phyloP scores from a whole-genome alignment of 2,888 invertebrate genomes.

The Lochmaea crataegi region DNA sequence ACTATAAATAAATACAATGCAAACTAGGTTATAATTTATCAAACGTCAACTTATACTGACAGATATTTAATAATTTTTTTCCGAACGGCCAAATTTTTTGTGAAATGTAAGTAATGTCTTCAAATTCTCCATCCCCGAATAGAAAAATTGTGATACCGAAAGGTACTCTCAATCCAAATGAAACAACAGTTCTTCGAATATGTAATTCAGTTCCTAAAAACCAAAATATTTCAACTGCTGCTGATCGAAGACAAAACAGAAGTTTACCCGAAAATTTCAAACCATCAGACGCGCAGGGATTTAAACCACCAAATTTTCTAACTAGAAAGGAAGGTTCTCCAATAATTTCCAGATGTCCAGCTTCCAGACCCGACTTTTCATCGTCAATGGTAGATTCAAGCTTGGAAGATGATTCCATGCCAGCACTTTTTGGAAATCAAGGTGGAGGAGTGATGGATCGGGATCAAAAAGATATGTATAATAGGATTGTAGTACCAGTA shows the following conservation, averaged over 20 bases:
- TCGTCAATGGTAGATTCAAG: conserved; percentile 3
- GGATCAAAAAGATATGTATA: conserved; percentile 1
- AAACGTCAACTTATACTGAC: neutral
- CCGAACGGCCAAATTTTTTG: neutral
- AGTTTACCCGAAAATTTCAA: neutral
- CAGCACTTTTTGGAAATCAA: neutral
- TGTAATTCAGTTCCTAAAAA: neutral
- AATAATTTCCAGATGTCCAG: neutral
- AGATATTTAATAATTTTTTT: neutral
- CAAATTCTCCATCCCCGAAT: neutral
- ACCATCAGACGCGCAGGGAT: neutral
- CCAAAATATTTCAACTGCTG: neutral
- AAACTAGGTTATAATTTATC: neutral
- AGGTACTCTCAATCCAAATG: neutral
- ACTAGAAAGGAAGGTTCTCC: conserved; percentile 7
- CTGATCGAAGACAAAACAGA: neutral
- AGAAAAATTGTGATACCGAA: neutral
- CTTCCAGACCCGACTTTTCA: neutral
- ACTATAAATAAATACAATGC: neutral
- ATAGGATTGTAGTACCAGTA: neutral
- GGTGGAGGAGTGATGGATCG: neutral
- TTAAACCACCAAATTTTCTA: neutral
- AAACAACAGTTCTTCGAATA: conserved; percentile 2
- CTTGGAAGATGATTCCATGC: neutral
- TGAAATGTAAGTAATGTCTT: conserved; percentile 5